Percentiles rank a stretch among this genome's conserved stretches.
phyloP scores from a whole-genome alignment of 1,140 invertebrate genomes.

The Aphaenogaster floridana region DNA sequence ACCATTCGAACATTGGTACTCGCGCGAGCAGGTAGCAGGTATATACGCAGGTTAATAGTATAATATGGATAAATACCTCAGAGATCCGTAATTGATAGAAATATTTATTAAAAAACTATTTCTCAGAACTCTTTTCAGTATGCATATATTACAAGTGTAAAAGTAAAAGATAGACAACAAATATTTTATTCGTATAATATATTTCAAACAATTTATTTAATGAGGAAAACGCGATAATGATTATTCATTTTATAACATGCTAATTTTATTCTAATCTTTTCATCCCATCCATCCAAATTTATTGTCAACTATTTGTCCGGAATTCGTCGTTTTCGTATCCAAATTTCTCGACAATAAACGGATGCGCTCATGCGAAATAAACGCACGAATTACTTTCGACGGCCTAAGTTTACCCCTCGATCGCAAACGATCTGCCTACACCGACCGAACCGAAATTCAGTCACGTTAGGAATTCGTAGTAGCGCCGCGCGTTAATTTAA shows the following conservation, averaged over 20 bases:
- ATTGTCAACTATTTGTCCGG: background rate
- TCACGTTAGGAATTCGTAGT: conserved; percentile 54
- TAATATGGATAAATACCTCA: background rate
- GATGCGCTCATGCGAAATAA: conserved; percentile 26
- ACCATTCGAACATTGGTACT: background rate
- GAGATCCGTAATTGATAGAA: too few species aligned
- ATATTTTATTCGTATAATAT: background rate
- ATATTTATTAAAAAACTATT: too few species aligned
- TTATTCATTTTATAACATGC: background rate
- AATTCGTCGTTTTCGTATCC: background rate
- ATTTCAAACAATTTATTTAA: background rate
- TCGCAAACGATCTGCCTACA: conserved; percentile 23
- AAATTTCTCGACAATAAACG: conserved; percentile 13
- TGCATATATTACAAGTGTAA: too few species aligned
- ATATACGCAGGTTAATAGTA: background rate
- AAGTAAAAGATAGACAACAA: background rate
- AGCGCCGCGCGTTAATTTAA: conserved; percentile 51
- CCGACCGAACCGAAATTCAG: conserved; percentile 5
- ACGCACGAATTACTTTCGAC: conserved; percentile 51
- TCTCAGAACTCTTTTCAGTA: too few species aligned
- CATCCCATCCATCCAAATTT: background rate
- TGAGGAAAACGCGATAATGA: background rate
- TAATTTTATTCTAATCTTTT: background rate
- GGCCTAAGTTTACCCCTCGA: conserved; percentile 7
- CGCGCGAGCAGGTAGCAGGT: background rate